Base-by-base conservation (phyloP, 2,888 invertebrate genomes). In the Apotomis capreana region DNA sequence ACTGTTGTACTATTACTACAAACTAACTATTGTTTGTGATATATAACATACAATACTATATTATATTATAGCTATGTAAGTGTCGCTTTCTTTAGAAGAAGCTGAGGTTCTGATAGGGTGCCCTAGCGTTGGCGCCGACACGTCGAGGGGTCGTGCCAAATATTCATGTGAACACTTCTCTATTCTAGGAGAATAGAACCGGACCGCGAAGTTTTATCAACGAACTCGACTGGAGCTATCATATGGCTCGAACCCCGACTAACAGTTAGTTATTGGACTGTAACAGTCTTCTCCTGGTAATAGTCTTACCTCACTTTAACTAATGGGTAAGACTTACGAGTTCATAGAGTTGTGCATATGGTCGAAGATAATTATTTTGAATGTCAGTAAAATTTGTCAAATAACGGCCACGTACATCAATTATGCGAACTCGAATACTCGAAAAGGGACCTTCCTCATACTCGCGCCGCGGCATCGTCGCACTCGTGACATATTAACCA, bases 51-150 rank as follows among this genome's bases (percentile, higher is more conserved):
- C 69, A 69, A 63, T 73, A 68, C 40, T 57, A 49, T 60, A 65
- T 73, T 65, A 65, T 67, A 68, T 54, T 68, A 68, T 13, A 13
- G 46, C 57, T 69, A 61, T 65, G 61, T 82, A 84, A 83, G 78
- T 84, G 84, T 89, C 87, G 86, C 85, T 89, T 88, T 81, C 82
- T 84, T 83, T 87, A 89, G 86, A 78, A 77, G 76, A 78, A 81
- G 81, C 78, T 80, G 77, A 80, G 75, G 75, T 75, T 76, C 74
- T 76, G 75, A 81, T 86, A 85, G 80, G 80, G 78, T 77, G 81
- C 76, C 75, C 80, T 80, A 80, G 80, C 70, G 75, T 81, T 79
- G 79, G 77, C 79, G 58, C 37, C 13, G 12, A 6, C 13, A 79
- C 80, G 36, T 46, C 40, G 15, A 15, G 6, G 79, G 81, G 83